Conservation (phyloP, 2,888 invertebrate species). For the Erpobdella octoculata region DNA sequence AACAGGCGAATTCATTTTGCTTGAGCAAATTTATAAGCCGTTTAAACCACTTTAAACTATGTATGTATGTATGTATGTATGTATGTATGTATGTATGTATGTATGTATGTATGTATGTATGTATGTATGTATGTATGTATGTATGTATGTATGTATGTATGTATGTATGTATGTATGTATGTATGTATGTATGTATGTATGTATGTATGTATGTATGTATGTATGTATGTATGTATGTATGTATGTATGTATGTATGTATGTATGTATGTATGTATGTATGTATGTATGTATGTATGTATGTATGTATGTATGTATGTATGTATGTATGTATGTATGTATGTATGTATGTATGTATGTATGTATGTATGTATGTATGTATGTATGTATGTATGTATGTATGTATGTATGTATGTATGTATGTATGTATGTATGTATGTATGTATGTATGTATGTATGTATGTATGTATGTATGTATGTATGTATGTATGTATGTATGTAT, state of each 20-base stretch:
- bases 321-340: constrained; percentile 30
- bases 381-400: constrained; percentile 30
- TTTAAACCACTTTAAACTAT: no score
- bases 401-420: constrained; percentile 30
- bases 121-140: background rate
- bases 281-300: background rate
- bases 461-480: constrained; percentile 30
- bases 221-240: constrained; percentile 13
- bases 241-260: constrained; percentile 17
- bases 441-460: constrained; percentile 30
- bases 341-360: constrained; percentile 30
- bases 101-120: constrained; percentile 24
- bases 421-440: constrained; percentile 30
- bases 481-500: constrained; percentile 30
- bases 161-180: constrained; percentile 15
- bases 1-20: no score
- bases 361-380: constrained; percentile 30
- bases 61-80: constrained; percentile 24
- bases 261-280: background rate
- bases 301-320: constrained; percentile 1
- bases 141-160: constrained; percentile 20
- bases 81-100: background rate
- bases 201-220: constrained; percentile 9
- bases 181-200: constrained; percentile 16
- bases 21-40: no score